These are phyloP conservation scores for Drosophila jambulina DNA, from an alignment of 1,140 invertebrate genomes.

Conservation along the genomic window DNA sequence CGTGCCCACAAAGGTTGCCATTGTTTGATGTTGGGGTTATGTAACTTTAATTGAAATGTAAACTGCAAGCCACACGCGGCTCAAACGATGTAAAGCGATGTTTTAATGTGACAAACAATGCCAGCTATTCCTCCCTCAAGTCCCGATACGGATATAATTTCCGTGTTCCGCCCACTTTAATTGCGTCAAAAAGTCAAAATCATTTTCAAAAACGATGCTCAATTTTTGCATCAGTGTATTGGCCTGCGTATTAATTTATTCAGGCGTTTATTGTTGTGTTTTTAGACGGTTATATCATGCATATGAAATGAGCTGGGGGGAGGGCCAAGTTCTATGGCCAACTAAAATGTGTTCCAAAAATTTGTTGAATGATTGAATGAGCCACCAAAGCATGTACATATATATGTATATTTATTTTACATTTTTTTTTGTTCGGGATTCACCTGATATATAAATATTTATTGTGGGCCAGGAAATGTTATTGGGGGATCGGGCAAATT, in stretches of 20 bases:
- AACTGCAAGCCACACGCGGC: slow-evolving; percentile 75
- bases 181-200: slow-evolving; percentile 73
- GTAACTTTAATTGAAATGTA: slow-evolving; percentile 82
- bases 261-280: slow-evolving; percentile 66
- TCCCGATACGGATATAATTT: slow-evolving; percentile 46
- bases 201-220: slow-evolving; percentile 40
- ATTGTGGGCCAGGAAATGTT: not conserved
- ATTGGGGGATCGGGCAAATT: not conserved
- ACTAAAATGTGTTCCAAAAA: slow-evolving; percentile 27
- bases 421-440: not conserved
- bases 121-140: slow-evolving; percentile 8
- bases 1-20: slow-evolving; percentile 17
- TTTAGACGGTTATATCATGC: slow-evolving; percentile 63
- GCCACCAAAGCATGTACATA: not conserved
- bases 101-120: slow-evolving; percentile 75
- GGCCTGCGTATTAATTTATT: slow-evolving; percentile 45
- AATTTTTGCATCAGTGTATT: slow-evolving; percentile 8
- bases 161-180: slow-evolving; percentile 59
- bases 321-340: slow-evolving; percentile 7
- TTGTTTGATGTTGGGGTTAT: slow-evolving; percentile 72
- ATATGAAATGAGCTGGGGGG: slow-evolving; percentile 59
- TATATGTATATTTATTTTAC: not conserved
- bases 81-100: slow-evolving; percentile 73
- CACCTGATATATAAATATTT: slow-evolving; percentile 26
- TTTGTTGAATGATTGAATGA: slow-evolving; percentile 27